Base-by-base conservation (phyloP, 2,888 invertebrate species). In the Drosophila paracracens region DNA sequence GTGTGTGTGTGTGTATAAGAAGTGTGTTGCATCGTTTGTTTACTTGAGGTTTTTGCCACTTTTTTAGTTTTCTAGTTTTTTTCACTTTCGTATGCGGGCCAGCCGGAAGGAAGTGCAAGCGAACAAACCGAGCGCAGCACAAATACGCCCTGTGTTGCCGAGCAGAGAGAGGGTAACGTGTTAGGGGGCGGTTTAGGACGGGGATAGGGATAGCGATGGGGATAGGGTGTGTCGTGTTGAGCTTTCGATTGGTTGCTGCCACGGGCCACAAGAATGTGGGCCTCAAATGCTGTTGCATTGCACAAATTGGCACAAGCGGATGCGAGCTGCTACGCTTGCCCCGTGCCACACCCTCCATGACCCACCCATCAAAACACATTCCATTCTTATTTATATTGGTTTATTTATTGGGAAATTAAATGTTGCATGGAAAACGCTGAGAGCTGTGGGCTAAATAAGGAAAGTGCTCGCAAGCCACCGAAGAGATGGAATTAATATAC, bases 101-200 rank as follows among this genome's bases (percentile, higher is more conserved):
- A 71, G 75, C 83, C 85, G 85, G 85, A 85, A 85, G 85, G 86
- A 85, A 85, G 77, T 83, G 86, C 86, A 83, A 88, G 85, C 86
- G 82, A 85, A 85, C 88, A 88, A 82, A 76, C 85, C 74, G 77
- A 81, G 72, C 79, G 69, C 81, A 76, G 79, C 76, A 76, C 86
- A 85, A 83, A 79, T 74, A 84, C 69, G 64, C 59, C 59, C 53
- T 46, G 8, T 16, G 46, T 25, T 46, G 8, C 8, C 25, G 16
- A 46, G 25, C 46, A 46, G 25, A 25, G 4, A 46, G 46, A 46
- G 46, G 46, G 46, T 46, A 46, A 2, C 4, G 8, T 25, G 16
- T 16, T 16, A 46, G 25, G 36, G 10, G 33, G 4, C 7, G 10
- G 35, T 43, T 25, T 35, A 53, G 51, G 43, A 61, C 21, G 1